These are phyloP conservation scores for Drosophila nasuta DNA, from an alignment of 1,140 invertebrate species.

Conservation along the genomic window DNA sequence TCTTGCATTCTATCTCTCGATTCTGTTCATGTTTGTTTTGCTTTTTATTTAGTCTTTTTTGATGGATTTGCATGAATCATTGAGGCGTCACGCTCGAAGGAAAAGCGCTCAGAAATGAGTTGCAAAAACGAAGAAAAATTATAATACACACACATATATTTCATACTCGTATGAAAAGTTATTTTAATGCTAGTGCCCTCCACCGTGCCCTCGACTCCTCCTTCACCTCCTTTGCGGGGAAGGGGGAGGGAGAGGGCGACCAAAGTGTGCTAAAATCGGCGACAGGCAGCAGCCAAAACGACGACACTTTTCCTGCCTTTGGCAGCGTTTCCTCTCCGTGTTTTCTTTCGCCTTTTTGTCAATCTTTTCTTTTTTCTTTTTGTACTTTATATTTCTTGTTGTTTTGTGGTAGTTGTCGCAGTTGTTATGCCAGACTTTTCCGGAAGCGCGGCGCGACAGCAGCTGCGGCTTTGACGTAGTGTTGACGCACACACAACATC, in stretches of 20 bases:
- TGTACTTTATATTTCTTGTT: conserved; percentile 24
- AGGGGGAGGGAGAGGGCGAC: too few relatives aligned
- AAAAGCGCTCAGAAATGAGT: conserved; percentile 76
- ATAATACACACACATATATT: conserved; percentile 49
- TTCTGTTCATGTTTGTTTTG: conserved; percentile 1
- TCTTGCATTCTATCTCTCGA: conserved; percentile 8
- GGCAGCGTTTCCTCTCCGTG: conserved; percentile 67
- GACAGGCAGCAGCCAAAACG: conserved; percentile 67
- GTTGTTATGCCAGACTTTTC: conserved; percentile 77
- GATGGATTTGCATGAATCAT: conserved; percentile 84
- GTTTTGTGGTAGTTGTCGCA: conserved; percentile 48
- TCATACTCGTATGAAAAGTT: conserved; percentile 70
- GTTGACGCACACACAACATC: conserved; percentile 65
- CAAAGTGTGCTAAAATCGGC: conserved; percentile 58
- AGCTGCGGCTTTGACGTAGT: conserved; percentile 74
- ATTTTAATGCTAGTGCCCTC: conserved; percentile 63
- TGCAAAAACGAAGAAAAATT: conserved; percentile 44
- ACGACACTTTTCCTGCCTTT: conserved; percentile 78
- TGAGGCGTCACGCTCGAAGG: conserved; percentile 78
- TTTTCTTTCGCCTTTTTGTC: conserved; percentile 21
- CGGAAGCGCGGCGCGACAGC: conserved; percentile 79
- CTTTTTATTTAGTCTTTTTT: conserved; percentile 27
- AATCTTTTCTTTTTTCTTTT: conserved; percentile 9
- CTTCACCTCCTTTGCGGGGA: neutral
- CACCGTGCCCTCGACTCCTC: neutral